Base-by-base conservation (phyloP, 2,113 vertebrate species). In the Montifringilla adamsi region DNA sequence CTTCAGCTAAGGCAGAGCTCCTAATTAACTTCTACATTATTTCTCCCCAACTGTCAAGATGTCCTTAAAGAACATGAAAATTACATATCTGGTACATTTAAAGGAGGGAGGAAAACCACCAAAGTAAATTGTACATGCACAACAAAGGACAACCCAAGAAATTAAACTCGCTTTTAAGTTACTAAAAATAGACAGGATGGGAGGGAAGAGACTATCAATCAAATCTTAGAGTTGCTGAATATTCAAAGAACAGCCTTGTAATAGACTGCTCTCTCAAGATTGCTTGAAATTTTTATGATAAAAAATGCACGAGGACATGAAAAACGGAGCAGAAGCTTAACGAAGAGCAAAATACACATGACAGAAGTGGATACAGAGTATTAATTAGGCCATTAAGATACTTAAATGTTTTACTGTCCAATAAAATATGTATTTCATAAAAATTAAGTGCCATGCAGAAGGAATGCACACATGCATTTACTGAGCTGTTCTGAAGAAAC, bases 371-470 rank as follows among this genome's bases (percentile, higher is more conserved):
- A 88, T 89, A 78, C 27, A 75, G 79, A 59, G 83, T 88, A 96
- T 96, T 95, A 96, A 97, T 96, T 96, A 95, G 84, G 69, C 91
- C 84, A 94, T 95, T 95, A 93, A 80, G 88, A 87, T 46, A 74
- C 52, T 95, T 89, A 87, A 95, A 92, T 80, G 67, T 84, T 96
- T 96, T 89, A 94, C 79, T 80, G 78, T 76, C 90, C 84, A 95
- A 96, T 96, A 92, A 95, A 96, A 94, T 88, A 96, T 75, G 78
- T 84, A 90, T 91, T 94, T 93, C 77, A 91, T 92, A 87, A 94
- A 92, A 96, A 92, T 75, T 89, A 94, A 95, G 39, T 73, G 63
- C 75, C 73, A 69, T 56, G 47, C 75, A 97, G 73, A 88, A 92
- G 69, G 66, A 93, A 96, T 15, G 56, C 58, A 85, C 28, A 30